Base-by-base conservation (phyloP, 1,140 invertebrate genomes). In the Harpegnathos saltator region DNA sequence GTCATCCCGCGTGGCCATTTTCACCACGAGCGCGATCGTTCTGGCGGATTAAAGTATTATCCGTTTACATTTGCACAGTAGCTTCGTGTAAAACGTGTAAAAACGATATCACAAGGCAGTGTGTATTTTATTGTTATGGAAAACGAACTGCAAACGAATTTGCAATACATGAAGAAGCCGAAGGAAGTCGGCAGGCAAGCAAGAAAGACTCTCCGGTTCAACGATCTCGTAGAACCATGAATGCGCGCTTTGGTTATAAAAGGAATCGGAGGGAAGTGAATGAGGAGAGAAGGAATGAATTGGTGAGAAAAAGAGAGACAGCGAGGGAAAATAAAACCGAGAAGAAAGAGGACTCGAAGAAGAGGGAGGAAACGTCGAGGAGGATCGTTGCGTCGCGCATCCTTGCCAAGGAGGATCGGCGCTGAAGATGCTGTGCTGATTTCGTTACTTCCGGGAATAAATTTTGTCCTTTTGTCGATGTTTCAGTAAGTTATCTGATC, bases 221-320 rank as follows among this genome's bases (percentile, higher is more conserved):
- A 90, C 86, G 63, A 87, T 88, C 91, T 92, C 91, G 85, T 22
- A 75, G 91, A 92, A 92, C 59, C 78, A 85, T 56, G 81, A 81
- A 75, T 75, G 77, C 56, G 68, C 82, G 82, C 74, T 71, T 69
- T 52, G 61, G 58, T 83, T 83, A 56, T 69, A 83, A 85, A 77
- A 65, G 83, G 58, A 84, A 82, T 84, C 59, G 66, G 59, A 66
- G 72, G 62, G 44, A 29, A 59, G 65, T 22, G 22, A 65, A n/a
- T n/a, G 68, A 38, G 59, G 56, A 26, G 62, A 69, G 69, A 85
- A 56, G 52, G 84, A 62, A 83, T 61, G 26, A 80, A 17, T 14
- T 50, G 48, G 44, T 17, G 48, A 82, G 73, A 50, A 24, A 33
- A 15, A n/a, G 29, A 52, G 63, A 44, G 63, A 44, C 12, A 33